These are phyloP conservation scores for Brenthis hecate DNA, from an alignment of 2,888 invertebrate genomes.

Conservation along the genomic window DNA sequence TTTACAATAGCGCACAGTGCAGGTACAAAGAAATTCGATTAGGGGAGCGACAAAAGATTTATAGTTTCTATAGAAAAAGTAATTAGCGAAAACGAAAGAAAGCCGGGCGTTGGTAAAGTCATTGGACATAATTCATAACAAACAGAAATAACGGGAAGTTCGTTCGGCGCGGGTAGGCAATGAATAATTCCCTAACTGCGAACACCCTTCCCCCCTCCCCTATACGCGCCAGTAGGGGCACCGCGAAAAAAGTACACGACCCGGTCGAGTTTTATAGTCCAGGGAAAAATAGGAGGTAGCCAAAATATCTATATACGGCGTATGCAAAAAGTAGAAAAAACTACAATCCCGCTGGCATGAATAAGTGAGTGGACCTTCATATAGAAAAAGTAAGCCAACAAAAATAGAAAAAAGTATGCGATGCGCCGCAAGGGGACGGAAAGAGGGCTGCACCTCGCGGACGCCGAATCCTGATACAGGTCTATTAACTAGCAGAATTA, in stretches of 20 bases:
- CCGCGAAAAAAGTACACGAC: constrained; percentile 79
- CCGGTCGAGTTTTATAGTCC: constrained; percentile 78
- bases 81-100: constrained; percentile 78
- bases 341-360: constrained; percentile 79
- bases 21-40: constrained; percentile 46
- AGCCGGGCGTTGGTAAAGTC: constrained; percentile 76
- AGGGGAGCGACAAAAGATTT: constrained; percentile 58
- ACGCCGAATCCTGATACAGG: constrained; percentile 42
- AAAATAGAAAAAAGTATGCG: constrained; percentile 59
- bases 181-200: constrained; percentile 82
- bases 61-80: constrained; percentile 75
- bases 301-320: constrained; percentile 80
- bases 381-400: constrained; percentile 72
- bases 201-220: constrained; percentile 64
- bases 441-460: constrained; percentile 44
- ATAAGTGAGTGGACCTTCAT: constrained; percentile 79
- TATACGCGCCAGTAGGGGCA: constrained; percentile 56
- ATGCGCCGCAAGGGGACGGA: constrained; percentile 49
- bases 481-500: constrained; percentile 40
- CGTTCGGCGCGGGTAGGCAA: constrained; percentile 80
- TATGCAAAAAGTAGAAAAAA: constrained; percentile 73
- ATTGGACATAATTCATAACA: constrained; percentile 82
- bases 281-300: constrained; percentile 77
- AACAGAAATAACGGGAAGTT: constrained; percentile 81
- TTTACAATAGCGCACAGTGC: constrained; percentile 36